Conservation (phyloP, 2,888 invertebrate genomes). For the Drepanosiphum platanoidis region DNA sequence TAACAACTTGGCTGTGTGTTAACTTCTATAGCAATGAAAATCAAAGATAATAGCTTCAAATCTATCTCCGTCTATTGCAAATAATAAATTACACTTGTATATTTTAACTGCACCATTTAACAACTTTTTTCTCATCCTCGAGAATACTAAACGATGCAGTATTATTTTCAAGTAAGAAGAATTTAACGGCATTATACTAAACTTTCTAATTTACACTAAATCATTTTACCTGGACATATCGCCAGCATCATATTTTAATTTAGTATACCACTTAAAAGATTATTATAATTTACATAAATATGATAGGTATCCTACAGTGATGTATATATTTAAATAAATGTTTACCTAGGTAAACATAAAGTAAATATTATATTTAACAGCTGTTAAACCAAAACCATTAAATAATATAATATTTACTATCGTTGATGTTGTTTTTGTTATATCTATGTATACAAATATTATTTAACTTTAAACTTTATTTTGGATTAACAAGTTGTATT, state of each 20-base stretch:
- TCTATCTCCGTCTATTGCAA: background rate
- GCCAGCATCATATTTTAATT: constrained; percentile 10
- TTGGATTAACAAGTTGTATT: background rate
- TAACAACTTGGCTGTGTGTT: background rate
- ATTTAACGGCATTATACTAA: background rate
- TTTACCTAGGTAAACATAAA: too few relatives aligned
- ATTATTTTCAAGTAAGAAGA: constrained; percentile 1
- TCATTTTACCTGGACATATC: constrained; percentile 22
- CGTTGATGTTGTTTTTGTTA: background rate
- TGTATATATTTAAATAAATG: background rate
- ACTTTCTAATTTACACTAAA: constrained; percentile 39
- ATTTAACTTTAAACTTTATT: background rate
- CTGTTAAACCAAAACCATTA: background rate
- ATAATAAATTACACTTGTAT: constrained; percentile 6
- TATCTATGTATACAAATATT: background rate
- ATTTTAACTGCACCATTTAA: background rate
- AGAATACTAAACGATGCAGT: background rate
- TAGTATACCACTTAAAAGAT: constrained; percentile 25
- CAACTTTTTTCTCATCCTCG: background rate
- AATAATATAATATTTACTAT: background rate
- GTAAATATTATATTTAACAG: too few relatives aligned
- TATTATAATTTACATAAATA: constrained; percentile 48
- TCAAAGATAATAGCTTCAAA: background rate
- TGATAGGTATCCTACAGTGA: background rate
- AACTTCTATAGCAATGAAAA: background rate